These are phyloP conservation scores for Rhogogaster chlorosoma DNA, from an alignment of 2,888 invertebrate genomes.

Conservation along the genomic window DNA sequence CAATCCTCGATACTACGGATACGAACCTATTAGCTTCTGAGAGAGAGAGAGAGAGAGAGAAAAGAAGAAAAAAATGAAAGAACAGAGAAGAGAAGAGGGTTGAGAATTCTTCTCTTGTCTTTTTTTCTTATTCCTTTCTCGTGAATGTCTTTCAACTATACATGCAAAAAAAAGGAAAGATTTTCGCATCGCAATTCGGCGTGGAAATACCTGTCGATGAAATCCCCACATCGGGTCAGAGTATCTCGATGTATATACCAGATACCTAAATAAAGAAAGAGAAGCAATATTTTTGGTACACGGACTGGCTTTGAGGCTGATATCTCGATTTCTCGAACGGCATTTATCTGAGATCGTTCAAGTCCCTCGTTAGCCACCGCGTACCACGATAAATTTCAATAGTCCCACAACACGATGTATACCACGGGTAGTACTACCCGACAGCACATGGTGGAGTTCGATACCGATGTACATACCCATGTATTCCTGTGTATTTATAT, in stretches of 20 bases:
- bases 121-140: not conserved
- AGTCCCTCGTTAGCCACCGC: conserved; percentile 63
- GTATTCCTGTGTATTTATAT: not conserved
- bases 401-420: conserved; percentile 36
- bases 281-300: not conserved
- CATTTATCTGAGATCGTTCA: conserved; percentile 60
- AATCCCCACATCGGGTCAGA: not conserved
- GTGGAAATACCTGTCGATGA: not conserved
- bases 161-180: not conserved
- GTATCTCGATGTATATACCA: not conserved
- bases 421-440: conserved; percentile 19
- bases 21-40: conserved; percentile 6
- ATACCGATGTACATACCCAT: not conserved
- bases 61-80: not conserved
- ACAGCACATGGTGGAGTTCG: not conserved
- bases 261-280: not conserved
- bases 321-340: conserved; percentile 56
- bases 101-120: too few species aligned
- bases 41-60: not conserved
- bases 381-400: conserved; percentile 67
- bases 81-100: not conserved
- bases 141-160: not conserved
- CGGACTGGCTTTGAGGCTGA: not conserved
- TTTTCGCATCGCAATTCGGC: not conserved
- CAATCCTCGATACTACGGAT: not conserved